phyloP scores from a whole-genome alignment of 2,888 invertebrate species.

The Morpho helenor region DNA sequence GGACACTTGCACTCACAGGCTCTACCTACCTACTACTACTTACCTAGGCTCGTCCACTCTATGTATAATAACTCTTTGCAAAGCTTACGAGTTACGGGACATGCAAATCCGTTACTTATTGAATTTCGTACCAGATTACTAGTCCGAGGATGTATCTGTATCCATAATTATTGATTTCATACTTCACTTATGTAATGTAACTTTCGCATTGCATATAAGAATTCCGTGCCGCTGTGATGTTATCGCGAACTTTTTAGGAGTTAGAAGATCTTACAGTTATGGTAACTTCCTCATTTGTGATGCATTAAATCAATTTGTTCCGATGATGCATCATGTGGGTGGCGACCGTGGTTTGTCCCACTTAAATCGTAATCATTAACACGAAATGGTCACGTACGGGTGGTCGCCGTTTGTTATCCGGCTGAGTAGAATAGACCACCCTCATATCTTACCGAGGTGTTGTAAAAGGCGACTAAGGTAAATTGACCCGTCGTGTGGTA shows the following conservation, averaged over 20 bases:
- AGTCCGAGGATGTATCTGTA: constrained; percentile 15
- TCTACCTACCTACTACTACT: no score
- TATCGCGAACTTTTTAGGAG: constrained; percentile 17
- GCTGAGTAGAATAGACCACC: no score
- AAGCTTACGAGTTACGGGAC: constrained; percentile 20
- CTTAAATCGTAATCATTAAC: constrained; percentile 9
- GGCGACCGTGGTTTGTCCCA: constrained; percentile 10
- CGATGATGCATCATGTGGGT: constrained; percentile 29
- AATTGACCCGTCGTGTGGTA: no score
- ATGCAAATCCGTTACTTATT: constrained; percentile 20
- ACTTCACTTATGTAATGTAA: constrained; percentile 30
- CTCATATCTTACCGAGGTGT: no score
- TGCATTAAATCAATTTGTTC: constrained; percentile 35
- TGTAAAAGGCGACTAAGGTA: no score
- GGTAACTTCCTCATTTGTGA: constrained; percentile 36
- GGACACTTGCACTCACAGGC: no score
- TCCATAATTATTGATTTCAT: constrained; percentile 24
- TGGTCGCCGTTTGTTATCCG: not conserved
- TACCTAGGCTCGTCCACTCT: no score
- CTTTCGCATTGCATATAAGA: constrained; percentile 46
- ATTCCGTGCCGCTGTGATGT: constrained; percentile 39
- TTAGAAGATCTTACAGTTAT: constrained; percentile 22
- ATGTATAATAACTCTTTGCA: no score
- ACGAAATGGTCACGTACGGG: constrained; percentile 43
- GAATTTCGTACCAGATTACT: constrained; percentile 9